Evolutionary conservation across 2,113 vertebrate genomes (phyloP).

Genomic region (Propithecus coquereli): DNA sequence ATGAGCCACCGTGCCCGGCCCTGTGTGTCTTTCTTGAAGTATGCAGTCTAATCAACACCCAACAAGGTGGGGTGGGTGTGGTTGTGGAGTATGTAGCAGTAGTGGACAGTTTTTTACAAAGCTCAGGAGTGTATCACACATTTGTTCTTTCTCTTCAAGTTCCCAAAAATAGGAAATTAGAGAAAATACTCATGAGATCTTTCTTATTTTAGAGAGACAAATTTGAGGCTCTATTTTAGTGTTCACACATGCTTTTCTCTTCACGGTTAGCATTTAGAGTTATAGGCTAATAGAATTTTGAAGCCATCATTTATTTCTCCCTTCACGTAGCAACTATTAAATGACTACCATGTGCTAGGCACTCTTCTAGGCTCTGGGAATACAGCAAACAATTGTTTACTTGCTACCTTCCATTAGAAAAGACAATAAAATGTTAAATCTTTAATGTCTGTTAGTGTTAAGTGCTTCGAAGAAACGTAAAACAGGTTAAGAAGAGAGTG

Average conservation of each 20-base stretch:
- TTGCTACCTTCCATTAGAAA: neutral
- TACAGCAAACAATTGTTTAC: neutral
- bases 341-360: neutral
- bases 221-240: neutral
- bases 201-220: constrained; percentile 24
- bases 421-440: neutral
- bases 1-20: too few species aligned
- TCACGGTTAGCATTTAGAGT: neutral
- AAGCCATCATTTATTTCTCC: neutral
- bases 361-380: neutral
- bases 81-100: neutral
- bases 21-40: neutral
- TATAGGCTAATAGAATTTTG: neutral
- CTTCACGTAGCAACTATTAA: neutral
- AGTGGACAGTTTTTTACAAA: neutral
- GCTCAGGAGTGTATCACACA: neutral
- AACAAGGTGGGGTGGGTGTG: neutral
- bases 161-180: neutral
- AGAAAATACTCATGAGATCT: constrained; percentile 5
- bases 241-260: neutral
- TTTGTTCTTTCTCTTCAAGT: constrained; percentile 25
- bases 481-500: neutral
- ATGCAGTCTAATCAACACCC: neutral
- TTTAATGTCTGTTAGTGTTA: neutral
- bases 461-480: constrained; percentile 37